A percentile compares a stretch with the other conserved stretches of the same genome.
These are phyloP conservation scores for Phyllotis vaccarum DNA, from an alignment of 2,797 vertebrate genomes.

Conservation along the genomic window DNA sequence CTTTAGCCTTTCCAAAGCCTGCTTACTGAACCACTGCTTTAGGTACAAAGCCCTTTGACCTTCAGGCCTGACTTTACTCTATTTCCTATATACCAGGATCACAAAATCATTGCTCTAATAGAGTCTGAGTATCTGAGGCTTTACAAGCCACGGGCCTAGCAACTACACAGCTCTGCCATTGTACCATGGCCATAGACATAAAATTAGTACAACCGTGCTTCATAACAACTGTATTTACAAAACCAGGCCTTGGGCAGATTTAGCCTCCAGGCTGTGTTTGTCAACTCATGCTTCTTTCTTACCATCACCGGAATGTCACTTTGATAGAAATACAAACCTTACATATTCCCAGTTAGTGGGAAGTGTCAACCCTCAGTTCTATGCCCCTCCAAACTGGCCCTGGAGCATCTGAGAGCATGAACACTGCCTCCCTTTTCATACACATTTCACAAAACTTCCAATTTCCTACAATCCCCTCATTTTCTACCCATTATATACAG, in stretches of 20 bases:
- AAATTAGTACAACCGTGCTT: not conserved
- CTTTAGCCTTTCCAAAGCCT: conserved; percentile 28
- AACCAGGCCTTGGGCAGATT: not conserved
- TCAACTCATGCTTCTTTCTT: not conserved
- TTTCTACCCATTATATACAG: not conserved
- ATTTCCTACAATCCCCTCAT: not conserved
- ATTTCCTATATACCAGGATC: not conserved
- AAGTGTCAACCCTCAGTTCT: conserved; percentile 6
- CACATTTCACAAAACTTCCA: not conserved
- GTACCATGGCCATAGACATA: not conserved
- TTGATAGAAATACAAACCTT: conserved; percentile 11
- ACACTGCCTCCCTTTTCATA: not conserved
- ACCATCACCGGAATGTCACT: not conserved
- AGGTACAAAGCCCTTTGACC: not conserved
- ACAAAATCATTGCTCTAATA: conserved; percentile 8
- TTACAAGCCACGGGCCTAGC: not conserved
- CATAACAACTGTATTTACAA: conserved; percentile 13
- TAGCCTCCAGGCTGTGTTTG: not conserved
- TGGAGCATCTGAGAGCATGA: not conserved
- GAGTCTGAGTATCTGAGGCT: not conserved
- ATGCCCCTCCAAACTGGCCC: not conserved
- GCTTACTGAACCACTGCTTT: not conserved
- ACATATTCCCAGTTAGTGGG: not conserved
- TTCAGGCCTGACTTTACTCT: not conserved
- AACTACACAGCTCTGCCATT: not conserved